Evolutionary conservation across 2,888 invertebrate genomes (phyloP), one percentile per base, ranked within the genome.

Genomic region (Hydrotaea cyrtoneurina): DNA sequence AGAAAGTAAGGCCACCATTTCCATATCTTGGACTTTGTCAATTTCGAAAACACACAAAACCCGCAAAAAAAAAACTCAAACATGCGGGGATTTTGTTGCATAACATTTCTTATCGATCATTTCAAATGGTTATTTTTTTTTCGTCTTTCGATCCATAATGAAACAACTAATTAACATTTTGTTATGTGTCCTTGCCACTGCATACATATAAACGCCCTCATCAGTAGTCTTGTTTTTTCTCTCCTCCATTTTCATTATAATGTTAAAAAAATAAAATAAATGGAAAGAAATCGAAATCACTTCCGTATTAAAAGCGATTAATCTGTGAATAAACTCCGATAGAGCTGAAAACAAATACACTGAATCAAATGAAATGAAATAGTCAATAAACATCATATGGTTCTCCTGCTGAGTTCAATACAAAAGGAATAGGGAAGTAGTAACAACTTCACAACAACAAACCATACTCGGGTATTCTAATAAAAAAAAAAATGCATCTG

Each of bases 261-360:
- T 59, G 23, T 15, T 15, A 23, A 26, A 59, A 21, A 50, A 50
- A n/a, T 1, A n/a, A 15, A 15, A 1, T 10, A 5, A 59, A 59
- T 26, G 13, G 7, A 74, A 55, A 55, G 66, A 71, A 80, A 83
- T 46, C 53, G 71, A 79, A 84, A 85, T 85, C 85, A 85, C 82
- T 85, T 85, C 85, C 85, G 85, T 59, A 85, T 85, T 82, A 85
- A 79, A 81, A 82, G 55, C 69, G 75, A 72, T 80, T 83, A 80
- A 83, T 66, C 78, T 71, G 71, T 69, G 55, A 55, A 55, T 21
- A 66, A 72, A 76, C 64, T 73, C 1, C n/a, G 43, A 13, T 43
- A 13, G 10, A 10, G 43, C 3, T 39, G 10, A 50, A 50, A 50
- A 31, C 31, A 50, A 50, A 50, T 13, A 50, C 50, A n/a, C n/a